Conservation (phyloP, 1,140 invertebrate species). For the Aplysia californica region DNA sequence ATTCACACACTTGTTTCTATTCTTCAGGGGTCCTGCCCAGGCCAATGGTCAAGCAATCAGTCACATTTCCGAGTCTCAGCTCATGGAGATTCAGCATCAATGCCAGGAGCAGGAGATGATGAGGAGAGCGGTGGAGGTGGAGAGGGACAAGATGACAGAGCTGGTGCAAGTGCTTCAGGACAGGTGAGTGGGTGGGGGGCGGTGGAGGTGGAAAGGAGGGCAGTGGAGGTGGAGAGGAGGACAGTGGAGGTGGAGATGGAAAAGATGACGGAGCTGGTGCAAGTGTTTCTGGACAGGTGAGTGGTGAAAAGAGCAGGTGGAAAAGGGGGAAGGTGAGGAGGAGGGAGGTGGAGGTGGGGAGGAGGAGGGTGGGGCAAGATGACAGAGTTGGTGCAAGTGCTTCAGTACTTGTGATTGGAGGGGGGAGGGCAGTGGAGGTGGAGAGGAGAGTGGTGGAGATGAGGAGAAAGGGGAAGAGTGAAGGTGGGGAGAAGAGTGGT, state of each 20-base stretch:
- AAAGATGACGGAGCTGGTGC: neutral
- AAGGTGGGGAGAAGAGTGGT: too few species aligned
- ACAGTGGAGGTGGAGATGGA: neutral
- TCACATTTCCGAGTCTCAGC: too few species aligned
- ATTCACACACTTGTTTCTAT: too few species aligned
- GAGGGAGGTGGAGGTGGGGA: constrained; percentile 58
- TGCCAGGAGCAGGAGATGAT: constrained; percentile 60
- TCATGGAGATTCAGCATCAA: constrained; percentile 50
- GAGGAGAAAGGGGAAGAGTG: too few species aligned
- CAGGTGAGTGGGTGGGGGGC: constrained; percentile 57
- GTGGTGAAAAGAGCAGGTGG: neutral
- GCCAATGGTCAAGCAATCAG: too few species aligned
- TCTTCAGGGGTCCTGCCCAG: too few species aligned
- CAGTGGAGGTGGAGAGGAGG: neutral
- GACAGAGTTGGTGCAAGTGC: constrained; percentile 58
- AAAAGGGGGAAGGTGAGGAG: constrained; percentile 38
- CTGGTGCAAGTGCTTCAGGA: constrained; percentile 60
- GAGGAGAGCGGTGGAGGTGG: constrained; percentile 55
- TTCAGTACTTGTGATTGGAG: constrained; percentile 61
- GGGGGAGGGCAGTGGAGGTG: neutral
- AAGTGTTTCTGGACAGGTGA: neutral
- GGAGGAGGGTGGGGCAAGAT: constrained; percentile 55
- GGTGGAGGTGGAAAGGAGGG: neutral
- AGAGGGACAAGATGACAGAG: constrained; percentile 61
- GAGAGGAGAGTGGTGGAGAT: neutral